phyloP scores from a whole-genome alignment of 2,113 vertebrate genomes.

The Columba livia region DNA sequence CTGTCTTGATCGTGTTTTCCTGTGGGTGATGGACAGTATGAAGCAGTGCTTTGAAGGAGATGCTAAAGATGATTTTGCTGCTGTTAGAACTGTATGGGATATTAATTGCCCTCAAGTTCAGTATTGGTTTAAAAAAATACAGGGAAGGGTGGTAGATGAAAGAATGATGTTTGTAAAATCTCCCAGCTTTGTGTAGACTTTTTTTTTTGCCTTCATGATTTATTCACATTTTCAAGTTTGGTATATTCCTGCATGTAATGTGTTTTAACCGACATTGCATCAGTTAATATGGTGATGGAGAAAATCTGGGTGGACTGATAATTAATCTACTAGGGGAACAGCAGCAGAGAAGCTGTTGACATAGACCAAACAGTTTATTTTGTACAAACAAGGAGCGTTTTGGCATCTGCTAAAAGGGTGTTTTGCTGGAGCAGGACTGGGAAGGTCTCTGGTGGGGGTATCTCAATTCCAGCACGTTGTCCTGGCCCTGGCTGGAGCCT shows the following conservation, averaged over 20 bases:
- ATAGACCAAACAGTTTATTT: background rate
- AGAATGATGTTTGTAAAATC: background rate
- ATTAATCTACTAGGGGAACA: background rate
- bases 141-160: background rate
- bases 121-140: background rate
- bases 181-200: background rate
- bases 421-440: background rate
- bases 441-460: background rate
- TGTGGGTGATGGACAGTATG: background rate
- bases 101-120: background rate
- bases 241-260: background rate
- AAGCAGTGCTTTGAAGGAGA: background rate
- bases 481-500: background rate
- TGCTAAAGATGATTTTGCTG: background rate
- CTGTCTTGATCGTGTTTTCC: background rate
- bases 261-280: background rate
- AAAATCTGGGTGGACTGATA: background rate
- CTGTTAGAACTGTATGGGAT: background rate
- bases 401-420: background rate
- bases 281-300: background rate
- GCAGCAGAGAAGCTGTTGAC: background rate
- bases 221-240: background rate
- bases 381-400: background rate
- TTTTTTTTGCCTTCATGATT: background rate
- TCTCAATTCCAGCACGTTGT: accelerated